Evolutionary conservation across 2,113 vertebrate genomes (phyloP), one percentile per base, ranked within the genome.

Genomic region (Hypomesus transpacificus): DNA sequence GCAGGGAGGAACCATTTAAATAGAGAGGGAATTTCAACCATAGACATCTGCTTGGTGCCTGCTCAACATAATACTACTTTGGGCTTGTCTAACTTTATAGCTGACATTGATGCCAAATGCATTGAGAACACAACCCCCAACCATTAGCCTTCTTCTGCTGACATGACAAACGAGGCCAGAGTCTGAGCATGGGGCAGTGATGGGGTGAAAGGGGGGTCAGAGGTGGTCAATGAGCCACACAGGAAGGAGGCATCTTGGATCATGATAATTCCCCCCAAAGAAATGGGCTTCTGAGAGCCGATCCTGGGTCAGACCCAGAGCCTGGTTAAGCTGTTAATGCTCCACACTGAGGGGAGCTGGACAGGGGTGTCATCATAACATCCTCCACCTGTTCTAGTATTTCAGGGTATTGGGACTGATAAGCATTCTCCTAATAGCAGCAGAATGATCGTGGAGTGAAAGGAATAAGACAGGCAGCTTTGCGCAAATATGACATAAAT

Each of bases 91-190:
- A 64, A 31, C 60, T 24, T 39, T 39, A 26, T 64, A 46, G 31
- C n/a, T 64, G 62, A 26, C 59, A 61, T 13, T 66, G 46, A 2
- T 66, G 68, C 54, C 80, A 69, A 77, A 71, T 78, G 81, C 24
- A 79, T 82, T 83, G 78, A 58, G 52, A 69, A 61, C 70, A 67
- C 69, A 61, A 51, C 13, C 70, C 70, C 65, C 14, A 17, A 56
- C 57, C 57, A 59, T 46, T 68, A 67, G 68, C 72, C 70, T 74
- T 66, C 68, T 75, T 76, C 78, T 64, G 80, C 83, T 84, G 84
- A 86, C 81, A 81, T 82, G 87, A 86, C 81, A 86, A 87, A 87
- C 60, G 71, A 85, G 80, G 81, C 79, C 83, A 79, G 74, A 53
- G 74, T 82, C 75, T 82, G 82, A 86, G 84, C 80, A 81, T 69